Evolutionary conservation across 35 echinoderm and acorn worm genomes (phyloP).

Genomic region (Holothuria glaberrima): DNA sequence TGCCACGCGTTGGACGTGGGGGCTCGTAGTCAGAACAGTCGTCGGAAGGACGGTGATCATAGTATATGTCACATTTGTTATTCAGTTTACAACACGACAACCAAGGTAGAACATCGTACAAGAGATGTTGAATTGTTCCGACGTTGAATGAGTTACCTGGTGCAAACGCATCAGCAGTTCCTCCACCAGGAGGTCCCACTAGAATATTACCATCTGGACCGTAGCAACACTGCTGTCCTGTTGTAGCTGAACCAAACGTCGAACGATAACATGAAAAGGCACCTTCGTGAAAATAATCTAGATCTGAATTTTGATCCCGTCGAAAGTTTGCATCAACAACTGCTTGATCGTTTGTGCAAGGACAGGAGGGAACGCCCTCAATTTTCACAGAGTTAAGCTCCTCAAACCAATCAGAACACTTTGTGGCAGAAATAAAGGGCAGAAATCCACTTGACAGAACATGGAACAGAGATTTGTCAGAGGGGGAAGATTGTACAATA

Average conservation of each 20-base stretch:
- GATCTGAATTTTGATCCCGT: neutral
- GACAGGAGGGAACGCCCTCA: neutral
- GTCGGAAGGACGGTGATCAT: conserved; percentile 60
- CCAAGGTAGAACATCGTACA: conserved; percentile 48
- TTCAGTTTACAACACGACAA: conserved; percentile 25
- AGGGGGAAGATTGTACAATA: neutral
- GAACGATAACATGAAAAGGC: neutral
- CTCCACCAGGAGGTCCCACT: conserved; percentile 31
- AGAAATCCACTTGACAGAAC: neutral
- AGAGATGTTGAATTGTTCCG: neutral
- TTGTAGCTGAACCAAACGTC: neutral
- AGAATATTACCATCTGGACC: conserved; percentile 9
- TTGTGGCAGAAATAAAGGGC: no score
- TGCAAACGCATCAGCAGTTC: conserved; percentile 37
- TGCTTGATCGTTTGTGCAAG: conserved; percentile 36
- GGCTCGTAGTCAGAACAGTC: conserved; percentile 59
- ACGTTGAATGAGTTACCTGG: neutral
- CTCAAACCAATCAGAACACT: neutral
- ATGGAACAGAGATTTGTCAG: neutral
- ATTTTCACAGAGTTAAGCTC: neutral
- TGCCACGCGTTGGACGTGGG: conserved; percentile 53
- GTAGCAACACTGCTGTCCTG: conserved; percentile 56
- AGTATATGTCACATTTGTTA: conserved; percentile 55
- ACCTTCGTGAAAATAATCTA: neutral
- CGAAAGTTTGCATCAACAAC: conserved; percentile 2